phyloP scores from a whole-genome alignment of 1,140 invertebrate species.

The Cydia amplana region DNA sequence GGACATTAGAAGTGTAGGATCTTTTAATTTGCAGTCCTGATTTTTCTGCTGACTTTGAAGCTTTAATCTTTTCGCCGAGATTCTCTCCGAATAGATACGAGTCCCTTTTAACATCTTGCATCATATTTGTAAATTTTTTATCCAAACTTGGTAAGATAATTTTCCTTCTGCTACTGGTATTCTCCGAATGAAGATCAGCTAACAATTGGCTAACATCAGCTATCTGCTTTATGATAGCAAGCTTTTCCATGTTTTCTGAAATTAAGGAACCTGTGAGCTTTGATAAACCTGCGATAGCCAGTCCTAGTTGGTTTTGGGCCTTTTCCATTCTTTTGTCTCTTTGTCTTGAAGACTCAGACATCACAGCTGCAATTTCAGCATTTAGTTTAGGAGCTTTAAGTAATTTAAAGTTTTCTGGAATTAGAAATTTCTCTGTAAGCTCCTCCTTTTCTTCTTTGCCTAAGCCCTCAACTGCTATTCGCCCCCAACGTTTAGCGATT shows the following conservation, averaged over 20 bases:
- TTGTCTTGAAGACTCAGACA: not conserved
- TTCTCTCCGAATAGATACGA: slow-evolving; percentile 25
- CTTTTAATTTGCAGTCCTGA: slow-evolving; percentile 31
- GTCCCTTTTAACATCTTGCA: slow-evolving; percentile 27
- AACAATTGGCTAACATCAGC: slow-evolving; percentile 24
- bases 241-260: not conserved
- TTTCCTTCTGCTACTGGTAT: slow-evolving; percentile 25
- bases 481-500: slow-evolving; percentile 34
- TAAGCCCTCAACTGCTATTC: slow-evolving; percentile 26
- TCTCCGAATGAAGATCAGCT: slow-evolving; percentile 19
- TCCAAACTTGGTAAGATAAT: slow-evolving; percentile 1
- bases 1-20: not conserved
- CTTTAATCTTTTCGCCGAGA: slow-evolving; percentile 32
- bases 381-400: slow-evolving; percentile 6
- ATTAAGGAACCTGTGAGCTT: not conserved
- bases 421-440: slow-evolving; percentile 7
- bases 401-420: slow-evolving; percentile 33
- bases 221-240: slow-evolving; percentile 24
- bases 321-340: slow-evolving; percentile 1
- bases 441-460: slow-evolving; percentile 30
- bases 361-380: not conserved
- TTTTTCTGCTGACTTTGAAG: slow-evolving; percentile 27
- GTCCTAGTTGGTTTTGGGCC: not conserved
- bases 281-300: not conserved
- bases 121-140: slow-evolving; percentile 22